These are phyloP conservation scores for Pseudorhiza aurosa DNA, from an alignment of 30 jellyfish, hydroid and myxozoan species.

Conservation along the genomic window DNA sequence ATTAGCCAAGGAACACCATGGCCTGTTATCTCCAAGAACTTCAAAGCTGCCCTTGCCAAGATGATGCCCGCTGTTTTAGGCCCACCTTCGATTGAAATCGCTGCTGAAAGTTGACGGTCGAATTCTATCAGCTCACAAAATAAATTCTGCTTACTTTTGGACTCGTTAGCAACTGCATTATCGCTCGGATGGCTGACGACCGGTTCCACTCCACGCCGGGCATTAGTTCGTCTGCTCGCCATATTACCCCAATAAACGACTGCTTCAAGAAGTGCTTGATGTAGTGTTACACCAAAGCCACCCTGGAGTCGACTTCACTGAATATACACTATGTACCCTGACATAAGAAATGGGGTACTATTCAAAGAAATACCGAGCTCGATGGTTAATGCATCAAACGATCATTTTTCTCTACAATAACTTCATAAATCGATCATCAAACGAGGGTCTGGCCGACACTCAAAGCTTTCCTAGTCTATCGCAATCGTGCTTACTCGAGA, in stretches of 20 bases:
- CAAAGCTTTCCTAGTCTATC: too few relatives aligned
- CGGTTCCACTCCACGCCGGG: not conserved
- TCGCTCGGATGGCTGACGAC: not conserved
- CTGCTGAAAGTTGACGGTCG: slow-evolving; percentile 16
- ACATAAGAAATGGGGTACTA: too few relatives aligned
- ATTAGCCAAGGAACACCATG: slow-evolving; percentile 94
- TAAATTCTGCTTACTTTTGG: not conserved
- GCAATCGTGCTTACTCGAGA: too few relatives aligned
- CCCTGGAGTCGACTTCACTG: too few relatives aligned
- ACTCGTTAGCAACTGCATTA: not conserved
- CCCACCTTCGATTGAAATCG: slow-evolving; percentile 16
- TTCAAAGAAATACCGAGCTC: too few relatives aligned
- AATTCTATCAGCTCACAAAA: not conserved
- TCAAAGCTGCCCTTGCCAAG: slow-evolving; percentile 6
- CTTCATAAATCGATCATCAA: too few relatives aligned
- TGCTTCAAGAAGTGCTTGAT: too few relatives aligned
- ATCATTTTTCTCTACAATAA: too few relatives aligned
- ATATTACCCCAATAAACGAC: not conserved
- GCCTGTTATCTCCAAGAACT: slow-evolving; percentile 81
- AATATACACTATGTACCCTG: too few relatives aligned
- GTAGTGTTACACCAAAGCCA: too few relatives aligned
- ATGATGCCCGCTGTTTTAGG: not conserved
- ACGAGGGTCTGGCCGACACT: too few relatives aligned
- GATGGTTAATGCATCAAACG: too few relatives aligned
- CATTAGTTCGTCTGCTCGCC: not conserved